Evolutionary conservation across 2,113 vertebrate species (phyloP), one percentile per base, ranked within the genome.

Genomic region (Climacteris rufus): DNA sequence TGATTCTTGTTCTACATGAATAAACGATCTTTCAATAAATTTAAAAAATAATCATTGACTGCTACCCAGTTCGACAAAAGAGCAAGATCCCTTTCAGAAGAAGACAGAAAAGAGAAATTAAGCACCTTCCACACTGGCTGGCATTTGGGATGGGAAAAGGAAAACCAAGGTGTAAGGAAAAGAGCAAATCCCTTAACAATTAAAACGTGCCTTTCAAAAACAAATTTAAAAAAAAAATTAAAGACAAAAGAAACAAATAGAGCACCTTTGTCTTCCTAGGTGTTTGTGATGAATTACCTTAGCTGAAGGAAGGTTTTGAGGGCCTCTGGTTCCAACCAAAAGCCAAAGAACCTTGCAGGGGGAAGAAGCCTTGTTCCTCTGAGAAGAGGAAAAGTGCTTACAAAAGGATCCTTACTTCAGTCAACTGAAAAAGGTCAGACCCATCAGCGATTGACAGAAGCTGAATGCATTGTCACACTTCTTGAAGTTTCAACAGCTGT

Each of bases 401-500:
- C 53, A 65, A 93, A 92, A 66, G 16, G 22, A 60, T 81, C 93
- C 42, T 95, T 83, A 30, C 25, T 84, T 86, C 85, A 87, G 76
- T 89, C 79, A 92, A 64, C 63, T 0, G 0, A 86, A 86, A 87
- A 96, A 89, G 63, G 70, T 90, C 88, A 95, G 70, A 83, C 81
- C 59, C 47, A 76, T 35, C 0, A 0, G 39, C 52, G 87, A 96
- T 7, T 86, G 95, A 90, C 63, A 90, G 79, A 87, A 90, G 22
- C 57, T 60, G 81, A 95, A 94, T 63, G 57, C 49, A 84, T 59
- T 84, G 90, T 72, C 92, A 91, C 72, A 91, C 74, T 89, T 83
- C 39, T 93, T 87, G 81, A 94, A 83, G 79, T 87, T 88, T 95
- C 82, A 96, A 44, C 77, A 87, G 61, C 91, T 93, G 81, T 89